Evolutionary conservation across 2,797 vertebrate species (phyloP).

Genomic region (Acanthurus tractus): DNA sequence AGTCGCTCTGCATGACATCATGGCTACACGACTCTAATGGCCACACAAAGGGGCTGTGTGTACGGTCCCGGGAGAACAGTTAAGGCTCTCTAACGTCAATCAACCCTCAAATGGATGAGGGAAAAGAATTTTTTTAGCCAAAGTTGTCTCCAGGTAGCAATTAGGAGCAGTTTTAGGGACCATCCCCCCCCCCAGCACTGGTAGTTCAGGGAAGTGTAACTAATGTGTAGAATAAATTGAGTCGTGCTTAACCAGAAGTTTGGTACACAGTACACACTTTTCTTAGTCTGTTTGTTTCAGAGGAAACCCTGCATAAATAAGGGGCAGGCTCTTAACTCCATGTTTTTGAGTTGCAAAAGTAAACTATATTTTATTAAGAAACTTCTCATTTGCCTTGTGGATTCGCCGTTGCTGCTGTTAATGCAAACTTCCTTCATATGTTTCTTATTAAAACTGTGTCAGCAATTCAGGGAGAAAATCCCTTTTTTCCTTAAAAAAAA

Average conservation of each 20-base stretch:
- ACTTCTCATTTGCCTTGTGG: neutral
- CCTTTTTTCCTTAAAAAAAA: slow-evolving; percentile 1
- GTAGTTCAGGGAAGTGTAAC: slow-evolving; percentile 39
- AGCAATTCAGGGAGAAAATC: neutral
- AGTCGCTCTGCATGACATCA: slow-evolving; percentile 77
- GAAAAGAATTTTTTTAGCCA: slow-evolving; percentile 40
- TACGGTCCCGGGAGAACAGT: slow-evolving; percentile 64
- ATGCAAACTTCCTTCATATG: slow-evolving; percentile 12
- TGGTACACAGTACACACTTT: neutral
- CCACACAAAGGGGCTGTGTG: slow-evolving; percentile 77
- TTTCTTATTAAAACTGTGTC: slow-evolving; percentile 18
- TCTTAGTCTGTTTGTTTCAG: neutral
- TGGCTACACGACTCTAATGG: slow-evolving; percentile 68
- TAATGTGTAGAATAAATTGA: slow-evolving; percentile 51
- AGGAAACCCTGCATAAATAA: neutral
- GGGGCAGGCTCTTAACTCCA: neutral
- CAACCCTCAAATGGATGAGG: slow-evolving; percentile 64
- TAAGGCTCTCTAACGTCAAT: slow-evolving; percentile 69
- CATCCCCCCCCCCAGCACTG: slow-evolving; percentile 5
- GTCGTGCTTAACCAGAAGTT: slow-evolving; percentile 17
- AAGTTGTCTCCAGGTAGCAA: slow-evolving; percentile 75
- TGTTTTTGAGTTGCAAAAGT: neutral
- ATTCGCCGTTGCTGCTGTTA: slow-evolving; percentile 5
- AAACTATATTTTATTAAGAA: neutral
- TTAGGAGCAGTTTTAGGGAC: slow-evolving; percentile 51